These are phyloP conservation scores for Caenorhabditis remanei DNA, from an alignment of 1,140 invertebrate species.

Conservation along the genomic window DNA sequence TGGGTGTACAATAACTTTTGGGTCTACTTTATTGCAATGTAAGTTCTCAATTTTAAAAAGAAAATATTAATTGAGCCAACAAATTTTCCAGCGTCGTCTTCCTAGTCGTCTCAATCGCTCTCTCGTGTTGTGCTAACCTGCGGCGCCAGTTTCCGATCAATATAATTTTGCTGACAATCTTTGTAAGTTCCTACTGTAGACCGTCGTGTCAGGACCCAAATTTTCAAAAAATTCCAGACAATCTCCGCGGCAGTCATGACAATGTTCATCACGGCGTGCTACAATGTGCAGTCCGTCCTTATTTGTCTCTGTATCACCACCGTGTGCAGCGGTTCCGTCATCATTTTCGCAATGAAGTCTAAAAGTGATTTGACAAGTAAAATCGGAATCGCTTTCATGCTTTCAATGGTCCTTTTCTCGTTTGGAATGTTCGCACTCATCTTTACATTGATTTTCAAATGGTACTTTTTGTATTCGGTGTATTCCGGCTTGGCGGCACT, in stretches of 20 bases:
- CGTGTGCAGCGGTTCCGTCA: constrained; percentile 70
- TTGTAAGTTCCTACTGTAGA: constrained; percentile 64
- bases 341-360: constrained; percentile 73
- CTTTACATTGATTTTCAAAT: constrained; percentile 55
- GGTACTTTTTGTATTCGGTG: constrained; percentile 67
- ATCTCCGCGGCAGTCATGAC: constrained; percentile 72
- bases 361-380: constrained; percentile 72
- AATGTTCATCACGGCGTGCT: constrained; percentile 68
- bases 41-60: not conserved
- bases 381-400: constrained; percentile 72
- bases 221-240: constrained; percentile 62
- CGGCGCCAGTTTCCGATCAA: constrained; percentile 73
- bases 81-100: constrained; percentile 70
- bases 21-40: constrained; percentile 14
- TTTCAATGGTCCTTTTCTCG: constrained; percentile 72
- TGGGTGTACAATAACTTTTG: constrained; percentile 28
- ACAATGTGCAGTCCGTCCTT: constrained; percentile 71
- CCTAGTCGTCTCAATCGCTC: constrained; percentile 73
- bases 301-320: constrained; percentile 73
- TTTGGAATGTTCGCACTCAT: constrained; percentile 74
- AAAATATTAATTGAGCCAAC: not conserved
- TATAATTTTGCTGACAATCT: constrained; percentile 72
- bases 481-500: constrained; percentile 75
- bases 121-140: constrained; percentile 76
- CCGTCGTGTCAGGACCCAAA: too few species aligned